Evolutionary conservation across 1,140 invertebrate species (phyloP), one percentile per base, ranked within the genome.

Genomic region (Camponotus pennsylvanicus): DNA sequence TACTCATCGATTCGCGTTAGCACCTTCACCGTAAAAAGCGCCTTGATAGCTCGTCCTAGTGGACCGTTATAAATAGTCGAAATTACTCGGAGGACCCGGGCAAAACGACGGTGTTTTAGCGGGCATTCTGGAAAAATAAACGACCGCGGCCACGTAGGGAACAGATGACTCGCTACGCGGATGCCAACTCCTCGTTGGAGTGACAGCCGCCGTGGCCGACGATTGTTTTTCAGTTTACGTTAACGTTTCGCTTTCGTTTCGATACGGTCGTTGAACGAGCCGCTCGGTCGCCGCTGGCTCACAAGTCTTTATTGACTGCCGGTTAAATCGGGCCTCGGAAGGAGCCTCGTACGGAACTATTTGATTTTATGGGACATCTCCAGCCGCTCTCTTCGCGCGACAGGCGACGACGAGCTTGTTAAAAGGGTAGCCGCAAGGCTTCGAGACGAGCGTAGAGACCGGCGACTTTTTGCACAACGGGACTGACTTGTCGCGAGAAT

Each of bases 211-310:
- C 78, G 70, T 70, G 63, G 88, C 84, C 69, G 69, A 83, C 92
- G 92, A 94, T 94, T 95, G 94, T 93, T 94, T 93, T 94, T 95
- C 92, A 93, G 92, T 94, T 94, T 94, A 94, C 92, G 88, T 94
- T 94, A 91, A 90, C 91, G 90, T 93, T 94, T 93, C 93, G 91
- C 90, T 92, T 92, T 92, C 89, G 89, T 92, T 93, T 90, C 92
- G 90, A 94, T 93, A 93, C 90, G 92, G 92, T 94, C 93, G 93
- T 94, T 94, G 93, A 94, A 94, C 93, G 93, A 92, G 61, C 76
- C 70, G 69, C 75, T 64, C 52, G 76, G 55, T 80, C 71, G 67
- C 71, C 85, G 77, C 73, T 45, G 64, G 85, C n/a, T 32, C 77
- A 85, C 67, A n/a, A 52, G 57, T 59, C 86, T 92, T 91, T 92